These are phyloP conservation scores for Piprites chloris DNA, from an alignment of 2,113 vertebrate species.

Conservation along the genomic window DNA sequence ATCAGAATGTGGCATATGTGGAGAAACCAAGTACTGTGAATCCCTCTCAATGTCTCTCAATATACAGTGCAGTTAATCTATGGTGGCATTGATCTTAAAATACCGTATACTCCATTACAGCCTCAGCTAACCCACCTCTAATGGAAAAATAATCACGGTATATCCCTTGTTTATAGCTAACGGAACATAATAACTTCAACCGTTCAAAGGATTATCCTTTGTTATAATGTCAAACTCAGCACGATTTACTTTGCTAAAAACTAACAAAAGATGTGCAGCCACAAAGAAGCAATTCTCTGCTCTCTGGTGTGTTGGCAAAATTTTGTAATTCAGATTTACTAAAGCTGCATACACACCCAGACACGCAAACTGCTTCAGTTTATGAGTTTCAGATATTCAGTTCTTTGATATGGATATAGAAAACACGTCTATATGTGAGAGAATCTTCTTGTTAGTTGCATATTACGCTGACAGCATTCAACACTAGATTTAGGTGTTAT, in stretches of 20 bases:
- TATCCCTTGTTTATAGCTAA: background rate
- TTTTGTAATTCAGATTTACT: background rate
- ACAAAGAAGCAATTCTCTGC: background rate
- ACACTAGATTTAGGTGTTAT: background rate
- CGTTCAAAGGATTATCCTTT: background rate
- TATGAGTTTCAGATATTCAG: background rate
- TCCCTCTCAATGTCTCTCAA: background rate
- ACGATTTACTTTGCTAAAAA: background rate
- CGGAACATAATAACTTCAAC: background rate
- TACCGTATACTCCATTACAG: background rate
- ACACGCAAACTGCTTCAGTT: background rate
- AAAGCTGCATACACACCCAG: background rate
- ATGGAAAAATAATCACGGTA: background rate
- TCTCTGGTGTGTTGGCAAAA: background rate
- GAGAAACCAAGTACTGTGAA: background rate
- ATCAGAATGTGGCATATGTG: background rate
- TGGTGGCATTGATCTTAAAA: constrained; percentile 9
- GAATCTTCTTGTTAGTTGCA: background rate
- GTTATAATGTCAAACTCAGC: background rate
- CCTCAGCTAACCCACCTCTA: background rate
- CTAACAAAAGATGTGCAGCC: background rate
- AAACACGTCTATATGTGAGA: background rate
- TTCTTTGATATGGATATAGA: background rate
- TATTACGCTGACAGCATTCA: background rate
- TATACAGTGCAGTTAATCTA: background rate